A percentile compares a stretch with the other conserved stretches of the same genome.
Conservation (phyloP, 1,140 invertebrate genomes). For the Antheraea mylitta region DNA sequence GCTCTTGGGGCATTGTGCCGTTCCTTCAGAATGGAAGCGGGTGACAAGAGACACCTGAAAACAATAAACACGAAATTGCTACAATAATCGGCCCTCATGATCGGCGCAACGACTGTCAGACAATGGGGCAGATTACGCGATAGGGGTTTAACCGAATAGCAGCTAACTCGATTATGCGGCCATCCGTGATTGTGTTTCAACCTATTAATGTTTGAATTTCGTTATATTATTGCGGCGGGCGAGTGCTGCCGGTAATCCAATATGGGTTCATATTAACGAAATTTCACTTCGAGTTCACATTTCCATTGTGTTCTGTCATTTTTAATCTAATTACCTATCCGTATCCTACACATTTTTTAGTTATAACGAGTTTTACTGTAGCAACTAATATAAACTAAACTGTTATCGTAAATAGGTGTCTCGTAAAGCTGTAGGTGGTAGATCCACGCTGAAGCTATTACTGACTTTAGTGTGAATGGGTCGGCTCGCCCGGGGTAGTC, state of each 20-base stretch:
- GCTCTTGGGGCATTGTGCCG: conserved; percentile 35
- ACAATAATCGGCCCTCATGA: conserved; percentile 74
- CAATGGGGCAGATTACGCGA: conserved; percentile 73
- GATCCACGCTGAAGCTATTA: too few relatives aligned
- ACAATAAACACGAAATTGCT: conserved; percentile 75
- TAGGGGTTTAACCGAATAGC: conserved; percentile 72
- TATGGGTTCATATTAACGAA: conserved; percentile 65
- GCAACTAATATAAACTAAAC: too few relatives aligned
- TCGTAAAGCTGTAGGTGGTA: too few relatives aligned
- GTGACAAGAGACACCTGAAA: conserved; percentile 68
- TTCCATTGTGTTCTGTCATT: conserved; percentile 32
- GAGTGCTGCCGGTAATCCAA: conserved; percentile 63
- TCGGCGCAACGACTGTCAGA: conserved; percentile 65
- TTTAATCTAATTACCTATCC: conserved; percentile 21
- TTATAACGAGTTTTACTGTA: background rate
- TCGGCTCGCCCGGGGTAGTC: too few relatives aligned
- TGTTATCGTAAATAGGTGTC: too few relatives aligned
- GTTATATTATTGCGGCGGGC: conserved; percentile 70
- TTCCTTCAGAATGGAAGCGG: conserved; percentile 45
- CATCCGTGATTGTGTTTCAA: conserved; percentile 75
- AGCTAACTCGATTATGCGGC: conserved; percentile 74
- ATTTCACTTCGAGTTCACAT: conserved; percentile 41
- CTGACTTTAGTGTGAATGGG: too few relatives aligned
- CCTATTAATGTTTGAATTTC: conserved; percentile 77
- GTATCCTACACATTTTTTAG: background rate